Percentiles rank a stretch among this genome's conserved stretches.
Evolutionary conservation across 2,113 vertebrate genomes (phyloP).

Genomic region (Suncus etruscus): DNA sequence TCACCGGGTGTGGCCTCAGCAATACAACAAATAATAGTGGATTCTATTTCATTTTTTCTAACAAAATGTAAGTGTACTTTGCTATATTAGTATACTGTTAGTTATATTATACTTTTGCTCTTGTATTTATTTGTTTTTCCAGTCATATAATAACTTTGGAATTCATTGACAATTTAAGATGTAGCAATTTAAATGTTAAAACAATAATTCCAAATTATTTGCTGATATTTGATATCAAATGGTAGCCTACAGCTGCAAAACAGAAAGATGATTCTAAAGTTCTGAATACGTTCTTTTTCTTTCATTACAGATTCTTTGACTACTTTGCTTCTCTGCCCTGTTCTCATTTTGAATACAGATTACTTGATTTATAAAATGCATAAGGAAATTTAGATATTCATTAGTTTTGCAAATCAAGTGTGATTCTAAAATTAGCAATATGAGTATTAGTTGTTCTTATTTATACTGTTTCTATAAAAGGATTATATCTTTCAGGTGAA

Average conservation of each 20-base stretch:
- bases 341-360: constrained; percentile 15
- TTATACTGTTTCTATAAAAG: background rate
- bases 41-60: constrained; percentile 40
- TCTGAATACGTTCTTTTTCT: constrained; percentile 25
- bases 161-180: constrained; percentile 18
- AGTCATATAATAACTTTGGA: background rate
- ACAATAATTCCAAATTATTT: background rate
- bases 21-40: no score
- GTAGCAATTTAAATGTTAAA: constrained; percentile 41
- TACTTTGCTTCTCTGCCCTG: background rate
- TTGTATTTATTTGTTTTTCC: background rate
- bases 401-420: background rate
- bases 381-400: background rate
- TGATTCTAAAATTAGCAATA: background rate
- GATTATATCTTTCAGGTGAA: background rate
- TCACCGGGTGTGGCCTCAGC: no score
- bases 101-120: background rate
- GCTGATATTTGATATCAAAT: constrained; percentile 8
- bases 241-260: background rate
- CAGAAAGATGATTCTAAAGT: background rate
- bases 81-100: background rate
- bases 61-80: constrained; percentile 18
- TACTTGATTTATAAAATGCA: background rate
- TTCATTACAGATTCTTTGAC: background rate
- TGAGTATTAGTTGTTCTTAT: background rate